A percentile compares a stretch with the other conserved stretches of the same genome.
These are phyloP conservation scores for Sympetrum striolatum DNA, from an alignment of 2,888 invertebrate species.

Conservation along the genomic window DNA sequence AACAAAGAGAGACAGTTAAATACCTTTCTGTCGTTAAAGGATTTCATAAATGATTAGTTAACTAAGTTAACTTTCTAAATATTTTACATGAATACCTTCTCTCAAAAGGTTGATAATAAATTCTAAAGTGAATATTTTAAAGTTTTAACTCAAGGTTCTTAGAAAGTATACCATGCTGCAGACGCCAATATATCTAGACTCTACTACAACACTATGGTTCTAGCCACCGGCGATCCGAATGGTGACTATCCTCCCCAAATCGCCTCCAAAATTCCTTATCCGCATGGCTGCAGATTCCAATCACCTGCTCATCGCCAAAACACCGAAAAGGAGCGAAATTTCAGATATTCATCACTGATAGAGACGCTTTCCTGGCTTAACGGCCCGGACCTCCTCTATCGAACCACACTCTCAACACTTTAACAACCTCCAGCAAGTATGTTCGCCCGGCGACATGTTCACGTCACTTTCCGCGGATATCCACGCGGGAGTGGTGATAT, in stretches of 20 bases:
- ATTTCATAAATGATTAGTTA: too few species aligned
- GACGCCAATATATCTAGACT: too few species aligned
- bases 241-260: not conserved
- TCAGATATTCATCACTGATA: not conserved
- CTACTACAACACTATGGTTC: too few species aligned
- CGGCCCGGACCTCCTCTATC: not conserved
- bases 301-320: not conserved
- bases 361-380: not conserved
- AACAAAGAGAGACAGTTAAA: too few species aligned
- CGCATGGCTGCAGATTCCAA: not conserved
- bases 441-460: not conserved
- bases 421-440: not conserved
- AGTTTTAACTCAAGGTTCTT: too few species aligned
- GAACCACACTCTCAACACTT: not conserved
- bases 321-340: not conserved
- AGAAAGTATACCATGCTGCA: too few species aligned
- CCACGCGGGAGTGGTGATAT: not conserved
- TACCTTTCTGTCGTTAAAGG: too few species aligned
- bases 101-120: too few species aligned
- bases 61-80: too few species aligned
- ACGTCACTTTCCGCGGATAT: not conserved
- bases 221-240: too few species aligned
- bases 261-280: not conserved
- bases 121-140: too few species aligned
- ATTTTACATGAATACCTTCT: too few species aligned